These are phyloP conservation scores for Ochlodes sylvanus DNA, from an alignment of 2,888 invertebrate species.

Conservation along the genomic window DNA sequence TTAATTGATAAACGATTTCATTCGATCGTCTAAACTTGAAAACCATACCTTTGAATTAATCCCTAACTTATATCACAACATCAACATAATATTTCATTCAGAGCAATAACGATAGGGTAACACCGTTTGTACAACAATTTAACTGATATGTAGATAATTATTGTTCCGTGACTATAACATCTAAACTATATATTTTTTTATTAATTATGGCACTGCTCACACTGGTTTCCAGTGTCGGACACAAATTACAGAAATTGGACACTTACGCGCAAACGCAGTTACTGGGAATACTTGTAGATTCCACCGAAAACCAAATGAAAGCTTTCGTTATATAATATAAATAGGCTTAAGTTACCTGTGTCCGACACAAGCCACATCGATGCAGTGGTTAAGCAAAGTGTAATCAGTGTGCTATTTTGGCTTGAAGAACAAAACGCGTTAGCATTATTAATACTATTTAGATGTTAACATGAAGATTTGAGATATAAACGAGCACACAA, in stretches of 20 bases:
- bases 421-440: background rate
- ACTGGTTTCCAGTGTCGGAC: conserved; percentile 43
- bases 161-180: conserved; percentile 44
- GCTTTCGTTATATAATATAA: background rate
- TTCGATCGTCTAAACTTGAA: background rate
- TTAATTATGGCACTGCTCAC: conserved; percentile 40
- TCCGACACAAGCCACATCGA: background rate
- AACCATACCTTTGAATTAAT: background rate
- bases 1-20: background rate
- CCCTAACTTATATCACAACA: conserved; percentile 3
- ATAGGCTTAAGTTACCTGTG: background rate
- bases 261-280: too few species aligned
- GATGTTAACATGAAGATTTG: too few species aligned
- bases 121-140: conserved; percentile 37
- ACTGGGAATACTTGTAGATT: too few species aligned
- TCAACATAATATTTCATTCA: background rate
- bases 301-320: too few species aligned
- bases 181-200: conserved; percentile 4
- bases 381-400: background rate
- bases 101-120: background rate
- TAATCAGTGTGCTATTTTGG: background rate
- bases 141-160: conserved; percentile 53
- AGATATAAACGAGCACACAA: too few species aligned
- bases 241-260: background rate
- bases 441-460: background rate